Conservation (phyloP, 1,140 invertebrate species). For the Neuroterus valhalla region DNA sequence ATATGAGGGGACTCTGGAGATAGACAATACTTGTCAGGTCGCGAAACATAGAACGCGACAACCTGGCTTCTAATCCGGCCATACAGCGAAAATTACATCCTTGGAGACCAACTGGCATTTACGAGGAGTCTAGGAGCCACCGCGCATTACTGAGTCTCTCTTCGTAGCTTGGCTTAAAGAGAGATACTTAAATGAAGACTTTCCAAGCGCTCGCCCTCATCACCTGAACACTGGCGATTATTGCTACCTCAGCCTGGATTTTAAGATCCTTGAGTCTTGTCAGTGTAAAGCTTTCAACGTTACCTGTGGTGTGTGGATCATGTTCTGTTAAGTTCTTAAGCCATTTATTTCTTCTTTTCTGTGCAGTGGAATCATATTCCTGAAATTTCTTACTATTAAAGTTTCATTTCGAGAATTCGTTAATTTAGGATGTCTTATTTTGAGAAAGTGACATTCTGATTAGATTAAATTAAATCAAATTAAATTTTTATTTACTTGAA, state of each 20-base stretch:
- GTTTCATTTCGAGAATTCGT: no score
- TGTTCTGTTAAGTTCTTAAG: no score
- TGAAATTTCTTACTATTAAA: no score
- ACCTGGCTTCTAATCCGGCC: slow-evolving; percentile 65
- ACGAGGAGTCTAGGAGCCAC: slow-evolving; percentile 31
- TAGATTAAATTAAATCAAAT: no score
- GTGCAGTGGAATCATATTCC: no score
- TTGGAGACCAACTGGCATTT: slow-evolving; percentile 57
- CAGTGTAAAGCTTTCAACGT: no score
- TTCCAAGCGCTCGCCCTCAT: slow-evolving; percentile 10
- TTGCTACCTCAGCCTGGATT: not conserved
- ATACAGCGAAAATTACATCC: slow-evolving; percentile 69
- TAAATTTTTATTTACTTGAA: no score
- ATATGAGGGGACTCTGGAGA: slow-evolving; percentile 48
- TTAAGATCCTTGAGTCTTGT: no score
- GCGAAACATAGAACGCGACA: slow-evolving; percentile 45
- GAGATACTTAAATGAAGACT: slow-evolving; percentile 20
- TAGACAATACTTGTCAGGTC: slow-evolving; percentile 59
- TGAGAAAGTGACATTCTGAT: no score
- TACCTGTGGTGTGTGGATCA: no score
- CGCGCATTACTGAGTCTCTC: slow-evolving; percentile 40
- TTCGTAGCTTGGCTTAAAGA: slow-evolving; percentile 5
- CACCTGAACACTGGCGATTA: slow-evolving; percentile 12
- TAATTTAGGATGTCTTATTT: no score
- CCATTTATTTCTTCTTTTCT: no score